These are phyloP conservation scores for Thecocarcelia acutangulata DNA, from an alignment of 2,888 invertebrate genomes.

Conservation along the genomic window DNA sequence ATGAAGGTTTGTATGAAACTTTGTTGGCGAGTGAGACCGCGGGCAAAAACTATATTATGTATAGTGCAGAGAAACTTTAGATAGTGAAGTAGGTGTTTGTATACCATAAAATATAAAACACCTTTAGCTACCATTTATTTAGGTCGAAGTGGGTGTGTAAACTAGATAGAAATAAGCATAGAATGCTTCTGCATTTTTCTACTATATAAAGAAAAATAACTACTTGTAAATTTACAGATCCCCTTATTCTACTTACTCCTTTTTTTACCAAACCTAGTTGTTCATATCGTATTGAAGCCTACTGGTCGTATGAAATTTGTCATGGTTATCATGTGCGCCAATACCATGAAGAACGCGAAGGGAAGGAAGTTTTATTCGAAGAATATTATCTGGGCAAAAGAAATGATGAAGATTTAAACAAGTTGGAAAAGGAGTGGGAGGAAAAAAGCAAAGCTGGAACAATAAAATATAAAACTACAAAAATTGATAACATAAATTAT, in stretches of 20 bases:
- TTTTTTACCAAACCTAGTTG: constrained; percentile 90
- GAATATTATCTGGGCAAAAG: constrained; percentile 93
- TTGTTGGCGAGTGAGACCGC: too few relatives aligned
- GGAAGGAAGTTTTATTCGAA: constrained; percentile 90
- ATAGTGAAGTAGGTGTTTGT: too few relatives aligned
- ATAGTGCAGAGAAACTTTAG: too few relatives aligned
- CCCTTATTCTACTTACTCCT: constrained; percentile 88
- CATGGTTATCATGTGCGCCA: constrained; percentile 95
- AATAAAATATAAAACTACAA: constrained; percentile 85
- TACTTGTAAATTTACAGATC: constrained; percentile 81
- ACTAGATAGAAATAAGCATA: too few relatives aligned
- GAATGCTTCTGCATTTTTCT: too few relatives aligned
- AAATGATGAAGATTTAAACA: constrained; percentile 85
- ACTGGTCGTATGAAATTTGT: constrained; percentile 98
- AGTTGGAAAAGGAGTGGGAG: constrained; percentile 83
- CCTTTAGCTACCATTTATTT: too few relatives aligned
- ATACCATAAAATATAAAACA: too few relatives aligned
- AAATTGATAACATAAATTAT: constrained; percentile 93
- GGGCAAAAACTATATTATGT: too few relatives aligned
- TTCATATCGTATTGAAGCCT: constrained; percentile 92
- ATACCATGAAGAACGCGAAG: constrained; percentile 97
- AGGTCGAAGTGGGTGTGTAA: too few relatives aligned
- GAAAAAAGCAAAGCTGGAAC: constrained; percentile 82
- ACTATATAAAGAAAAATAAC: too few relatives aligned
- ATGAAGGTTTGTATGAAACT: too few relatives aligned